Percentiles rank a stretch among this genome's conserved stretches.
Evolutionary conservation across 2,797 vertebrate species (phyloP).

Genomic region (Glyptemys insculpta): DNA sequence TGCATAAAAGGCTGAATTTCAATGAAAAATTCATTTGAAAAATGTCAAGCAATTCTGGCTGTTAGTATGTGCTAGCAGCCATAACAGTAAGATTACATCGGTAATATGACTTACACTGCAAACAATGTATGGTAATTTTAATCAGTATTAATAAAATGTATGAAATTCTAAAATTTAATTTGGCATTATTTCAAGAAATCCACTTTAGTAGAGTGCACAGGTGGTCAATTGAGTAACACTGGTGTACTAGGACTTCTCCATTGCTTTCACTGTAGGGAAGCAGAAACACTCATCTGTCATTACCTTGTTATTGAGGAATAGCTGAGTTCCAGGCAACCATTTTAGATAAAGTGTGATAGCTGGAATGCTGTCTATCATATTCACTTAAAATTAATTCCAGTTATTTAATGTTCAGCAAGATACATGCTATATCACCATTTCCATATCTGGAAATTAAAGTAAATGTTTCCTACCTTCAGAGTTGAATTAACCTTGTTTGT

Average conservation of each 20-base stretch:
- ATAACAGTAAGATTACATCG: neutral
- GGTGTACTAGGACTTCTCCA: no score
- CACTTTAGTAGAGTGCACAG: neutral
- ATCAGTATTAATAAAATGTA: neutral
- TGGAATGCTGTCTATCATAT: no score
- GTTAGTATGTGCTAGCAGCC: neutral
- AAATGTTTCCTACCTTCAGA: neutral
- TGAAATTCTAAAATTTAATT: neutral
- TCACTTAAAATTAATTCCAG: neutral
- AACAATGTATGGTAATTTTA: neutral
- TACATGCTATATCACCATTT: neutral
- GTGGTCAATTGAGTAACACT: neutral
- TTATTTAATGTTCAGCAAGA: neutral
- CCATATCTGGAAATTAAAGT: neutral
- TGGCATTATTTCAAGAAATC: neutral
- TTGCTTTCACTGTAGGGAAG: neutral
- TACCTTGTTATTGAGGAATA: neutral
- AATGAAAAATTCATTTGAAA: neutral
- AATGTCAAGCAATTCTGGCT: neutral
- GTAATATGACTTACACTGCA: neutral
- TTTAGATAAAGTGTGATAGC: neutral
- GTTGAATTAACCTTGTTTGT: neutral
- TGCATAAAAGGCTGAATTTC: neutral
- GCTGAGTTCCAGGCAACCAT: neutral
- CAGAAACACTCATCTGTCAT: neutral